Evolutionary conservation across 2,797 vertebrate species (phyloP).

Genomic region (Furcifer pardalis): DNA sequence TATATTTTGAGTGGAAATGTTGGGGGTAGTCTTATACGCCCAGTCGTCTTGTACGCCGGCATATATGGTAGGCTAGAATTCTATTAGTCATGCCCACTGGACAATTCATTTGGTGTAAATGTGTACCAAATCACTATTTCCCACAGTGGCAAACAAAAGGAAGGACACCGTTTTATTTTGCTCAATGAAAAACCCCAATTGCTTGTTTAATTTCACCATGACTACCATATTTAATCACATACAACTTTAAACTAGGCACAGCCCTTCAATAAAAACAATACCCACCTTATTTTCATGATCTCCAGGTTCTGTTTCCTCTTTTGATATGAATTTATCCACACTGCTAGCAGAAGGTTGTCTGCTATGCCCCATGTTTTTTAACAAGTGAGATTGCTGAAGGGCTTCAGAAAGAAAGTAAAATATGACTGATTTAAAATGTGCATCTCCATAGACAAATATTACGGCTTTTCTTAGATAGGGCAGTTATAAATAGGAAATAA

Average conservation of each 20-base stretch:
- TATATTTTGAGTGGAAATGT: too few species aligned
- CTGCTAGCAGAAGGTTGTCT: conserved; percentile 93
- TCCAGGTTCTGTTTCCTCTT: conserved; percentile 85
- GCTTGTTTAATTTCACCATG: background rate
- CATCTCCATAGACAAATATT: background rate
- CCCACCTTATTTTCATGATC: conserved; percentile 91
- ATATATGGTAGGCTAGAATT: too few species aligned
- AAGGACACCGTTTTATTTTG: background rate
- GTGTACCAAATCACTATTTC: too few species aligned
- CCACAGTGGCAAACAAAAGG: background rate
- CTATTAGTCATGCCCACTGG: too few species aligned
- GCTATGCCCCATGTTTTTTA: conserved; percentile 87
- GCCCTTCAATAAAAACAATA: background rate
- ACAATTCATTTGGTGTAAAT: too few species aligned
- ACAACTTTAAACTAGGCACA: background rate
- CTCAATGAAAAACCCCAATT: background rate
- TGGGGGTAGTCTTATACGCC: too few species aligned
- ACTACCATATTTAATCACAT: background rate
- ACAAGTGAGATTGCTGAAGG: conserved; percentile 87
- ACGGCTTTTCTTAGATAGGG: background rate
- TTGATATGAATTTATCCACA: conserved; percentile 83
- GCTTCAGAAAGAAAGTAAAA: conserved; percentile 69
- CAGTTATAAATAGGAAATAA: background rate
- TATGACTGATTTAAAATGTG: background rate
- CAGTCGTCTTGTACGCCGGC: too few species aligned